Evolutionary conservation across 2,888 invertebrate species (phyloP).

Genomic region (Hololepta plana): DNA sequence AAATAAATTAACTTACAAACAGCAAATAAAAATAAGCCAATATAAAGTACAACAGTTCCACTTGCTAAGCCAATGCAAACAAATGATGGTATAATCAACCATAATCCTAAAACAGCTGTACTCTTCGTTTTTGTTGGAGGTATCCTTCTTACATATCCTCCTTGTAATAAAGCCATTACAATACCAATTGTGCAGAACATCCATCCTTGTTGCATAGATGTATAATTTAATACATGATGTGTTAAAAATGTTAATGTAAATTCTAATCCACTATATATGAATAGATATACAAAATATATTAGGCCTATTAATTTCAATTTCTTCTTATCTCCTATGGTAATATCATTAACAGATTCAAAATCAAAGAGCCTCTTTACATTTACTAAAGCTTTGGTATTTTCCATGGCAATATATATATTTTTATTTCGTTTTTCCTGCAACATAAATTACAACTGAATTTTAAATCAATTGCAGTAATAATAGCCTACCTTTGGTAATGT

Average conservation of each 20-base stretch:
- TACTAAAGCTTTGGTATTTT: slow-evolving; percentile 21
- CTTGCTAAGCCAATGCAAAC: slow-evolving; percentile 61
- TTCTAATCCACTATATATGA: slow-evolving; percentile 90
- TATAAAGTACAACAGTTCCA: slow-evolving; percentile 44
- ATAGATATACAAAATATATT: slow-evolving; percentile 79
- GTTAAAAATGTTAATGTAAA: slow-evolving; percentile 95
- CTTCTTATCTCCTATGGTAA: slow-evolving; percentile 39
- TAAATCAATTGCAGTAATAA: slow-evolving; percentile 10
- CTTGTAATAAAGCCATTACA: slow-evolving; percentile 83
- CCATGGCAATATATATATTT: slow-evolving; percentile 36
- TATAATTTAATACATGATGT: slow-evolving; percentile 78
- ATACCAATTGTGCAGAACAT: slow-evolving; percentile 92
- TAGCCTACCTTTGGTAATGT: slow-evolving; percentile 50
- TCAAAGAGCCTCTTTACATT: slow-evolving; percentile 31
- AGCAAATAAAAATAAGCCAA: slow-evolving; percentile 74
- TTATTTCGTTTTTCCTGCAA: slow-evolving; percentile 52
- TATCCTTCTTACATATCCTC: slow-evolving; percentile 69
- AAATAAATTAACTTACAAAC: slow-evolving; percentile 49
- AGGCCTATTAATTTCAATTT: slow-evolving; percentile 50
- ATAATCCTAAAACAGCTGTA: slow-evolving; percentile 57
- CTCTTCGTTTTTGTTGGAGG: slow-evolving; percentile 50
- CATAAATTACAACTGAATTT: slow-evolving; percentile 10
- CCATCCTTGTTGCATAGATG: slow-evolving; percentile 92
- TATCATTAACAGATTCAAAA: slow-evolving; percentile 48
- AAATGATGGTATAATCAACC: slow-evolving; percentile 75